Evolutionary conservation across 2,888 invertebrate species (phyloP).

Genomic region (Eilema griseolum): DNA sequence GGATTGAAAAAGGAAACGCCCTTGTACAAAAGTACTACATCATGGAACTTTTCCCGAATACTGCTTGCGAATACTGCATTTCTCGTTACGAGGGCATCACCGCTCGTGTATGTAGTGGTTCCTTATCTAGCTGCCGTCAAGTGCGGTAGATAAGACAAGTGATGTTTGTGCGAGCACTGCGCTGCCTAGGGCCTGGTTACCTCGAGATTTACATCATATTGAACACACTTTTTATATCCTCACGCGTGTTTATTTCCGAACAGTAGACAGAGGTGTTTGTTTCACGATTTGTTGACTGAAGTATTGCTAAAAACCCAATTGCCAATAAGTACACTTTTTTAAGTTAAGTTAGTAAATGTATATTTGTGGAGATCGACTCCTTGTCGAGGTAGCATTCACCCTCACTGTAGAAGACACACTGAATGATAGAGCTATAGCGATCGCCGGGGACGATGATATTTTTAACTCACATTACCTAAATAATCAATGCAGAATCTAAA

Average conservation of each 20-base stretch:
- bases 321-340: no score
- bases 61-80: not conserved
- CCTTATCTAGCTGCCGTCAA: conserved; percentile 48
- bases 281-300: no score
- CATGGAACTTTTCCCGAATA: not conserved
- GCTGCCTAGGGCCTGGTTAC: not conserved
- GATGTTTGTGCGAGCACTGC: conserved; percentile 20
- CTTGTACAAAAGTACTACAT: not conserved
- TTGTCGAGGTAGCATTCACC: no score
- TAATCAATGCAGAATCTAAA: no score
- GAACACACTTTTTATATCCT: conserved; percentile 3
- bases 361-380: no score
- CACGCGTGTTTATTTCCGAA: not conserved
- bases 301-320: no score
- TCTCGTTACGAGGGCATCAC: not conserved
- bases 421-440: no score
- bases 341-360: no score
- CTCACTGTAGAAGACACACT: no score
- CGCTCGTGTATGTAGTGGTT: conserved; percentile 5
- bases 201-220: conserved; percentile 3
- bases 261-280: not conserved
- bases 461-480: no score
- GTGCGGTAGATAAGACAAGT: conserved; percentile 50
- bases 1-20: no score
- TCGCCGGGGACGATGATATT: no score